Evolutionary conservation across 2,797 vertebrate species (phyloP), one percentile per base, ranked within the genome.

Genomic region (Miichthys miiuy): DNA sequence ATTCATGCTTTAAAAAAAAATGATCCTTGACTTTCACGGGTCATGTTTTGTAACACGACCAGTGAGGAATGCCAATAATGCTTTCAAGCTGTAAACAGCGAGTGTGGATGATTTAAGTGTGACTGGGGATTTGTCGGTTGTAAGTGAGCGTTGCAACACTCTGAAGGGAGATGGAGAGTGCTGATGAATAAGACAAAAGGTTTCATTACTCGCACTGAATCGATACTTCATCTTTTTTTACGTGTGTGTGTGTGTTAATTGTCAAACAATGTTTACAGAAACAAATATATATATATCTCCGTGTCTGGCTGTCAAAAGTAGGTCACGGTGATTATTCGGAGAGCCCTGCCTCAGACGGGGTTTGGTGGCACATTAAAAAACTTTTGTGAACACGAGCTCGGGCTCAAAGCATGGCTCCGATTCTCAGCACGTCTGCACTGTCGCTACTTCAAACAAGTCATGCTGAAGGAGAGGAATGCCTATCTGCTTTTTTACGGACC

Each of bases 391-490:
- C 63, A 50, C 3, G 17, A 62, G 27, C 72, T 68, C 44, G 2
- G 58, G 64, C 83, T 82, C 52, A 52, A 58, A 81, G 50, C 55
- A 30, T 63, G 69, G 57, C 68, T 80, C 34, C 69, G 1, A 88
- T 88, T 85, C 87, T 66, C 77, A 13, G 69, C 91, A 91, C 84
- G 81, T 84, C 77, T 46, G 54, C 81, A 54, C 84, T 80, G 84
- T 87, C 66, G 68, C 75, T 54, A 41, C 81, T 88, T 91, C 87
- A 86, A 87, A 88, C 79, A 73, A 75, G 75, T 61, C 77, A 9
- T 1, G 74, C 79, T 71, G 83, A 71, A 89, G 81, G 62, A 81
- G 80, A 88, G 79, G 83, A 84, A 81, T 72, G 82, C 66, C 83
- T 77, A 60, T 84, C 84, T 80, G 74, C 82, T 82, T 80, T 82